Evolutionary conservation across 2,888 invertebrate species (phyloP), one percentile per base, ranked within the genome.

Genomic region (Eupeodes latifasciatus): DNA sequence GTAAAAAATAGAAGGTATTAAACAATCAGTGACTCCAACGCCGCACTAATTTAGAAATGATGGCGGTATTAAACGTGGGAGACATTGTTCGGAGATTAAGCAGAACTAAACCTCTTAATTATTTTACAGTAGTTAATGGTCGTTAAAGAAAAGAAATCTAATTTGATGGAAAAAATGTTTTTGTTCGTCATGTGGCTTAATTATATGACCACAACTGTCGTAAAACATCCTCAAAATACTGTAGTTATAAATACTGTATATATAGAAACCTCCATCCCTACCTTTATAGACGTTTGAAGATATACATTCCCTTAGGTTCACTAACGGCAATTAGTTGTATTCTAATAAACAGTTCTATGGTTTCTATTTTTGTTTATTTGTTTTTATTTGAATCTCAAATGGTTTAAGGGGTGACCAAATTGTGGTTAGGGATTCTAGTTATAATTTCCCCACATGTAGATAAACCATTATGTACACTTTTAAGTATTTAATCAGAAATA

Each of bases 291-390:
- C 44, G 12, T 64, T 64, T 49, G 66, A 10, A 67, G 49, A 44
- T 40, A 47, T 27, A 34, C 4, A 49, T 67, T 34, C 49, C 69
- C 69, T 12, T 51, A 14, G 57, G 16, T 49, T 79, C 47, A 40
- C 51, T 71, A 71, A 64, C 64, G 83, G 86, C 86, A 86, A 86
- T 86, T 82, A 79, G 86, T 71, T 71, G 76, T 75, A 86, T 86
- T 80, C 82, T 83, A 86, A 86, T 82, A 86, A 82, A 82, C 81
- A 81, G 67, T 62, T 81, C 44, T 74, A 47, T 66, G 62, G 67
- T 57, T 75, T 78, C 55, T 78, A 40, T 44, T 53, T 59, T 36
- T 61, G 53, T 62, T 62, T 62, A 34, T 66, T 51, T 67, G 14
- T 66, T n/a, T 66, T 27, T 19, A 40, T n/a, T 66, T 66, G 6